Conservation (phyloP, 1,140 invertebrate genomes). For the Drosophila carrolli region DNA sequence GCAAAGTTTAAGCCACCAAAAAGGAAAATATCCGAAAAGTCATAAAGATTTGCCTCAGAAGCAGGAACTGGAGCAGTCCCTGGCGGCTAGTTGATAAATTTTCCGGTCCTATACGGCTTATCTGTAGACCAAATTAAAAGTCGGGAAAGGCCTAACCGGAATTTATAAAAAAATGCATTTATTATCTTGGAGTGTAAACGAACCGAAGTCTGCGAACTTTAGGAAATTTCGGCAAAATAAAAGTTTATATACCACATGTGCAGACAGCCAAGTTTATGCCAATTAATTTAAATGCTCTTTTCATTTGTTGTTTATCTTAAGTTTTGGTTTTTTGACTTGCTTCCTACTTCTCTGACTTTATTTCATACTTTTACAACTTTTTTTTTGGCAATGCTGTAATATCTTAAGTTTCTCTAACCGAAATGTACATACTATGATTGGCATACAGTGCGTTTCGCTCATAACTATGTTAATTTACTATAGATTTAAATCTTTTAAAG, state of each 20-base stretch:
- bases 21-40: slow-evolving; percentile 57
- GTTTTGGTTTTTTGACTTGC: slow-evolving; percentile 33
- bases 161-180: slow-evolving; percentile 13
- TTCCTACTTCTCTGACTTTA: slow-evolving; percentile 4
- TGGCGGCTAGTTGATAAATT: slow-evolving; percentile 69
- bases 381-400: slow-evolving; percentile 26
- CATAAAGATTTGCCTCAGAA: slow-evolving; percentile 70
- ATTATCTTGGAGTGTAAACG: slow-evolving; percentile 14
- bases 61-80: slow-evolving; percentile 47
- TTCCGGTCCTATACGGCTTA: slow-evolving; percentile 19
- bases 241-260: slow-evolving; percentile 26
- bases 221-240: neutral
- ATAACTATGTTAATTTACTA: no score
- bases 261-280: slow-evolving; percentile 30
- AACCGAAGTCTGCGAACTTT: slow-evolving; percentile 10
- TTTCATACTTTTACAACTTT: slow-evolving; percentile 27
- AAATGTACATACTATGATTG: slow-evolving; percentile 22
- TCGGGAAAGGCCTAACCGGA: slow-evolving; percentile 11
- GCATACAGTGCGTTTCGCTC: slow-evolving; percentile 21
- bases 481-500: no score
- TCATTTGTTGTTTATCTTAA: slow-evolving; percentile 60
- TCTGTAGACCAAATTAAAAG: slow-evolving; percentile 43
- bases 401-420: slow-evolving; percentile 16
- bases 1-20: slow-evolving; percentile 57
- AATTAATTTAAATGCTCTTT: slow-evolving; percentile 69